Evolutionary conservation across 1,140 invertebrate genomes (phyloP).

Genomic region (Drosophila elegans): DNA sequence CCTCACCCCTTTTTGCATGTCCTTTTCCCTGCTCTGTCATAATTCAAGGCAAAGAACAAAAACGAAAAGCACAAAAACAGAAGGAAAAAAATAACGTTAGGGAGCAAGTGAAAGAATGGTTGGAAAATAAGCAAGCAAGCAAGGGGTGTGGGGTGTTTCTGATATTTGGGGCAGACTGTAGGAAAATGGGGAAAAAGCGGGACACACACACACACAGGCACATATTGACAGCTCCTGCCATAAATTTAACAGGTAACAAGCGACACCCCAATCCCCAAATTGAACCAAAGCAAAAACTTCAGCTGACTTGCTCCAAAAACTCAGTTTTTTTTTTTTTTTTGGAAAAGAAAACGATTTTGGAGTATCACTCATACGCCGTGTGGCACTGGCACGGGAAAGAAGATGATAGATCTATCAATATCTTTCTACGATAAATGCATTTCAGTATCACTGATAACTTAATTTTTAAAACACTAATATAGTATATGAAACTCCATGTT

Average conservation of each 20-base stretch:
- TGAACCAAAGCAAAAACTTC: background rate
- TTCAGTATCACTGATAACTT: too few species aligned
- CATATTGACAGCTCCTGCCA: constrained; percentile 70
- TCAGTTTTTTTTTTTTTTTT: background rate
- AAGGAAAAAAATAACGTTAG: constrained; percentile 13
- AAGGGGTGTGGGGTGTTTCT: background rate
- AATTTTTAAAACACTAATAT: too few species aligned
- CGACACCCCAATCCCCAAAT: constrained; percentile 3
- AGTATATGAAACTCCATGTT: too few species aligned
- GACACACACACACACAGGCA: constrained; percentile 7
- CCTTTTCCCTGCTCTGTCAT: constrained; percentile 55
- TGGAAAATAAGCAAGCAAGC: background rate
- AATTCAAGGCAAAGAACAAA: constrained; percentile 46
- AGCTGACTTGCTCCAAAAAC: background rate
- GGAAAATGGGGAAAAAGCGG: background rate
- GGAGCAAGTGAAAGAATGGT: constrained; percentile 2
- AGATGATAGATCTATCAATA: constrained; percentile 1
- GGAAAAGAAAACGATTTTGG: background rate
- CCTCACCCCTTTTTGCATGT: constrained; percentile 4
- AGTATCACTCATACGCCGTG: constrained; percentile 19
- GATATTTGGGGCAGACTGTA: background rate
- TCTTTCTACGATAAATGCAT: too few species aligned
- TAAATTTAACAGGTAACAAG: constrained; percentile 72
- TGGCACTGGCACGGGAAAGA: constrained; percentile 3
- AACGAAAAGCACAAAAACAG: constrained; percentile 9